These are phyloP conservation scores for Mesocricetus auratus DNA, from an alignment of 2,113 vertebrate genomes.

Conservation along the genomic window DNA sequence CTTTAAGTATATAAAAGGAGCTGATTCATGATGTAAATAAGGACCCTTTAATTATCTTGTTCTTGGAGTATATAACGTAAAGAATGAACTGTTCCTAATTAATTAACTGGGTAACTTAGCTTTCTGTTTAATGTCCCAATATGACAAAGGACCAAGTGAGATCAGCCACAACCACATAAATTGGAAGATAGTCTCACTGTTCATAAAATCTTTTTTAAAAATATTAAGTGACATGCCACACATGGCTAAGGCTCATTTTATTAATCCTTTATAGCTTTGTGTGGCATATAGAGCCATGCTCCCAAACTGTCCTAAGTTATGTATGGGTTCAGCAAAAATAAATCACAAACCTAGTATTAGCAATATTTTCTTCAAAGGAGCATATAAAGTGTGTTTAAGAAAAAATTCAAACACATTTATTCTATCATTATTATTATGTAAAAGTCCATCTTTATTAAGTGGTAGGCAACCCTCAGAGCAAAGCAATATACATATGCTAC, in stretches of 20 bases:
- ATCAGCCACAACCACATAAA: slow-evolving; percentile 27
- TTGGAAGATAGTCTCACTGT: slow-evolving; percentile 56
- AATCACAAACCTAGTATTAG: slow-evolving; percentile 22
- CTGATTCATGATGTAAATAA: slow-evolving; percentile 41
- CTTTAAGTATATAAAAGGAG: not conserved
- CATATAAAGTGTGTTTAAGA: slow-evolving; percentile 47
- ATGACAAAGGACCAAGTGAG: slow-evolving; percentile 35
- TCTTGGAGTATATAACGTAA: slow-evolving; percentile 54
- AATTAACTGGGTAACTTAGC: slow-evolving; percentile 44
- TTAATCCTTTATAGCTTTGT: slow-evolving; percentile 50
- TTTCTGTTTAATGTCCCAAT: slow-evolving; percentile 57
- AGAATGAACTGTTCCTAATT: slow-evolving; percentile 33
- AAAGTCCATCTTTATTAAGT: slow-evolving; percentile 51
- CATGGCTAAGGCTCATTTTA: not conserved
- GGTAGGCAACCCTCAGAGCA: slow-evolving; percentile 15
- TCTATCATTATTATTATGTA: slow-evolving; percentile 30
- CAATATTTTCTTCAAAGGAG: slow-evolving; percentile 65
- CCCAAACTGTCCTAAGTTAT: slow-evolving; percentile 52
- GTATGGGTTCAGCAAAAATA: slow-evolving; percentile 67
- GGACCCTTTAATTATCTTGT: slow-evolving; percentile 28
- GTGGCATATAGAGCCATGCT: slow-evolving; percentile 27
- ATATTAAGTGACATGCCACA: not conserved
- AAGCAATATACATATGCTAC: not conserved
- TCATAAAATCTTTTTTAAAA: slow-evolving; percentile 33
- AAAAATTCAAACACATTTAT: slow-evolving; percentile 54